Percentiles rank a stretch among this genome's conserved stretches.
Evolutionary conservation across 2,113 vertebrate genomes (phyloP).

Genomic region (Propithecus coquereli): DNA sequence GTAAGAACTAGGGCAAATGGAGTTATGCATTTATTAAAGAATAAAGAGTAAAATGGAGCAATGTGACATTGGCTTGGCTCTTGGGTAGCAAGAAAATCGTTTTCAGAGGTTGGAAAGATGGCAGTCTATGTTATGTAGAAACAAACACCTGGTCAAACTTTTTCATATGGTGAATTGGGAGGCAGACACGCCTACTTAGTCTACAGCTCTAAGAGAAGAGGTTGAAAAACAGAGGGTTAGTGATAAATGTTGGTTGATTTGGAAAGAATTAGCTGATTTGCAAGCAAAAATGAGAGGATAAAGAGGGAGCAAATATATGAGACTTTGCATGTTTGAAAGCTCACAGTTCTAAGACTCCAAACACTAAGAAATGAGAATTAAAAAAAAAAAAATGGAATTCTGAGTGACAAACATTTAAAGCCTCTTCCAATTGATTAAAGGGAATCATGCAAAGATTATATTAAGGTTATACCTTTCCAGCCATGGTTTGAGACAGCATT

Average conservation of each 20-base stretch:
- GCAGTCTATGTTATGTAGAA: neutral
- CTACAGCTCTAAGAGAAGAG: neutral
- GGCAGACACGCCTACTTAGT: neutral
- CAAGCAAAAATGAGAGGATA: neutral
- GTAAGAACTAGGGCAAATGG: neutral
- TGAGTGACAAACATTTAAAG: neutral
- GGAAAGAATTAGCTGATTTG: neutral
- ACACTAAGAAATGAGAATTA: neutral
- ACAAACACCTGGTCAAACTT: neutral
- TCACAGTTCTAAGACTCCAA: neutral
- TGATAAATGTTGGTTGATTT: neutral
- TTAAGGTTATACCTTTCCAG: neutral
- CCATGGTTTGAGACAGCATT: neutral
- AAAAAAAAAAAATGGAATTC: neutral
- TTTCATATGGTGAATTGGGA: neutral
- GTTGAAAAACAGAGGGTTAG: neutral
- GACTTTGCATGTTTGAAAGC: neutral
- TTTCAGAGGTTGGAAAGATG: slow-evolving; percentile 9
- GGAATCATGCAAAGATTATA: neutral
- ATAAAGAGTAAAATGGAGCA: neutral
- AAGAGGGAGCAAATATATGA: neutral
- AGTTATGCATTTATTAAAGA: neutral
- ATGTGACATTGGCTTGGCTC: neutral
- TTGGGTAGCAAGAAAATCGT: slow-evolving; percentile 3
- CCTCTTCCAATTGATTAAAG: neutral